phyloP scores from a whole-genome alignment of 2,888 invertebrate genomes.

The Hartigia nigra region DNA sequence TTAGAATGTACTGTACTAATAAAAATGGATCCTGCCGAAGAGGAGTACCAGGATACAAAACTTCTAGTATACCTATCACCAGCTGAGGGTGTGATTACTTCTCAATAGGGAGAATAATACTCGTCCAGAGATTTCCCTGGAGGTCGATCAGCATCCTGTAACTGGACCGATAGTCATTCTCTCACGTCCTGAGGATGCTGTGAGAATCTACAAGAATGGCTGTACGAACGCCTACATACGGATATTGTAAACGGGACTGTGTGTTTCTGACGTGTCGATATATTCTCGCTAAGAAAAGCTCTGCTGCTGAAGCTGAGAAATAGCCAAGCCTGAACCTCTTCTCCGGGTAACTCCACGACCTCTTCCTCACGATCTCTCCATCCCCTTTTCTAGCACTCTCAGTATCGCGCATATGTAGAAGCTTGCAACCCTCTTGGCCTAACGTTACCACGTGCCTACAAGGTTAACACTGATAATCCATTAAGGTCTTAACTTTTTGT shows the following conservation, averaged over 20 bases:
- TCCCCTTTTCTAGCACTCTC: slow-evolving; percentile 21
- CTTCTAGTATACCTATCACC: not conserved
- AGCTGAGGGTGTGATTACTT: not conserved
- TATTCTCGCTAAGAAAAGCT: slow-evolving; percentile 63
- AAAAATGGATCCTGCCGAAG: not conserved
- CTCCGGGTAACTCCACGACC: not conserved
- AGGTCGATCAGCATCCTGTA: not conserved
- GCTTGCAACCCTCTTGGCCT: not conserved
- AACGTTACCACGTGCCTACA: not conserved
- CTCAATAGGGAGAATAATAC: not conserved
- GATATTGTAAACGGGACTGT: slow-evolving; percentile 55
- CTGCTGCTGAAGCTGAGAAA: slow-evolving; percentile 65
- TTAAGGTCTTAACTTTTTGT: slow-evolving; percentile 6
- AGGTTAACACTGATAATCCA: not conserved
- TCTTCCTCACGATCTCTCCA: slow-evolving; percentile 27
- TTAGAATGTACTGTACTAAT: not conserved
- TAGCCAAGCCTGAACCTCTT: slow-evolving; percentile 48
- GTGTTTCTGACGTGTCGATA: slow-evolving; percentile 63
- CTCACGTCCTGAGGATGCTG: not conserved
- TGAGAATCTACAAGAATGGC: not conserved
- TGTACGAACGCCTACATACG: slow-evolving; percentile 34
- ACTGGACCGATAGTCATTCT: not conserved
- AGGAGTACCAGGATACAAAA: not conserved
- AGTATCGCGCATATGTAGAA: not conserved
- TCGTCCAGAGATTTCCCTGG: not conserved